These are phyloP conservation scores for Ormyrus thymus DNA, from an alignment of 2,888 invertebrate species.

Conservation along the genomic window DNA sequence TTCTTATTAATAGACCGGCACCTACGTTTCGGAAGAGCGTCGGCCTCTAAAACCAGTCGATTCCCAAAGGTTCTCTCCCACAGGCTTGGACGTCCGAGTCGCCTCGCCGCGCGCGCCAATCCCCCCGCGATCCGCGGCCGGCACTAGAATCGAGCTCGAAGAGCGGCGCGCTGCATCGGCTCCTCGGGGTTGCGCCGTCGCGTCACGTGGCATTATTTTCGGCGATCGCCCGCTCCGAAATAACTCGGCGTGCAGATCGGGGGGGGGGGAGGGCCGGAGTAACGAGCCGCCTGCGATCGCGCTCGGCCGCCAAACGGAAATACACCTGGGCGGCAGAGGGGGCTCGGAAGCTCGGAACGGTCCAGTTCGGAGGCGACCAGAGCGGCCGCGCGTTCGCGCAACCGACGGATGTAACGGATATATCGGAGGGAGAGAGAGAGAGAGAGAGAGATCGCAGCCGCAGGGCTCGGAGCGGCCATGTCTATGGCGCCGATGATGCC, in stretches of 20 bases:
- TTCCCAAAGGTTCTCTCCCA: too few species aligned
- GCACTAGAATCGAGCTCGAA: too few species aligned
- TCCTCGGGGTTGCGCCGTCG: neutral
- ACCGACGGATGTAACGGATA: too few species aligned
- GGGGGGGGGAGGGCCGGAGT: neutral
- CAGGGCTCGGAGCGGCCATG: neutral
- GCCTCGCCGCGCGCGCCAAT: too few species aligned
- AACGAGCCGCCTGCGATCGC: neutral
- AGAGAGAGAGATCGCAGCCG: too few species aligned
- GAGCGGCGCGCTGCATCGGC: neutral
- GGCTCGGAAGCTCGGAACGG: neutral
- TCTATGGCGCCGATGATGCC: slow-evolving; percentile 60
- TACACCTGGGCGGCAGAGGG: slow-evolving; percentile 21
- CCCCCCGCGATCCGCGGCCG: too few species aligned
- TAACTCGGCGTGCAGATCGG: slow-evolving; percentile 30
- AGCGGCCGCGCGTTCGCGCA: neutral
- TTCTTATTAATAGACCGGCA: too few species aligned
- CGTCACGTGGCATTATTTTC: slow-evolving; percentile 53
- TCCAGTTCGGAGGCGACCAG: slow-evolving; percentile 36
- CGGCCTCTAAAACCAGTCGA: too few species aligned
- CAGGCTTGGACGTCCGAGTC: too few species aligned
- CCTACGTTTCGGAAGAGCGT: too few species aligned
- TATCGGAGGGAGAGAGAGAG: too few species aligned
- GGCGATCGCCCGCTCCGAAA: slow-evolving; percentile 45
- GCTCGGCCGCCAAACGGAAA: slow-evolving; percentile 50